Evolutionary conservation across 35 echinoderm and acorn worm genomes (phyloP).

Genomic region (Acanthaster planci): DNA sequence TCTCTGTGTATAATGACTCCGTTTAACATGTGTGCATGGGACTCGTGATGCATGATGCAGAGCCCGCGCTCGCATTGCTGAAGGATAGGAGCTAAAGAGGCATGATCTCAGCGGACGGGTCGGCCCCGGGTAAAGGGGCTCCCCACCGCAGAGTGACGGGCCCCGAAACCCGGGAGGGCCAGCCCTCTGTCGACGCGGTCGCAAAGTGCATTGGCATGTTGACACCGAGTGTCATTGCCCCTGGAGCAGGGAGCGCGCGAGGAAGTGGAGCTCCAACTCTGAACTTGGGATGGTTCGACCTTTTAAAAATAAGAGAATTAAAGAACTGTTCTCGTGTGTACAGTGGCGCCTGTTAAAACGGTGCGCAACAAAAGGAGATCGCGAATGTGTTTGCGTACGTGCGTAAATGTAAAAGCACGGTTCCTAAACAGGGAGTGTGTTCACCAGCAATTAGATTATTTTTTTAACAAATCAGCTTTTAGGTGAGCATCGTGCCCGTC

Average conservation of each 20-base stretch:
- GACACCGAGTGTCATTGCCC: constrained; percentile 3
- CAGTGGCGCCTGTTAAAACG: too few species aligned
- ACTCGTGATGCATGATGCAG: not conserved
- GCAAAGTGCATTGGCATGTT: constrained; percentile 22
- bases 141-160: not conserved
- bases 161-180: not conserved
- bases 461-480: too few species aligned
- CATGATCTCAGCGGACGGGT: not conserved
- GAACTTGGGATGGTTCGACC: not conserved
- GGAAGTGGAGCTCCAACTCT: not conserved
- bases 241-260: not conserved
- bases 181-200: not conserved
- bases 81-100: not conserved
- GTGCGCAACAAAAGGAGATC: too few species aligned
- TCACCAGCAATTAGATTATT: too few species aligned
- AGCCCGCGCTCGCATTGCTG: not conserved
- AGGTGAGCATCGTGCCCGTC: not conserved
- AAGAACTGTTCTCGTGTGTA: too few species aligned
- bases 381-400: too few species aligned
- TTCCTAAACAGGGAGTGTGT: too few species aligned
- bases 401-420: too few species aligned
- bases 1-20: not conserved
- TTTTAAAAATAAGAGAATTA: not conserved
- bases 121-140: not conserved
- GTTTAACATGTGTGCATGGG: not conserved